A percentile compares a stretch with the other conserved stretches of the same genome.
phyloP scores from a whole-genome alignment of 1,140 invertebrate species.

The Cyclargus thomasi region DNA sequence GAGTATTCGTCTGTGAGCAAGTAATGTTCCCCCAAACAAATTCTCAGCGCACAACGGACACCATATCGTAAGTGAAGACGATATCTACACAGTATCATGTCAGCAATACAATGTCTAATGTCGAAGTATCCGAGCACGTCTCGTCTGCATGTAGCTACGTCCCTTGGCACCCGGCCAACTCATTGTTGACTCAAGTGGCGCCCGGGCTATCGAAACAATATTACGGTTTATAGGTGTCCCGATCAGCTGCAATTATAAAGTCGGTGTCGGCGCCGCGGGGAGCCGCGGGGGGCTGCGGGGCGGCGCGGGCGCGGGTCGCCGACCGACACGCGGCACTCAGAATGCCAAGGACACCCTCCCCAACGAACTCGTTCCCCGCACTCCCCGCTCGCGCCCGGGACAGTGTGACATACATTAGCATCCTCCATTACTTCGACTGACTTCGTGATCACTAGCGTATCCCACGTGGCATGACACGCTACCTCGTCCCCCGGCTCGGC shows the following conservation, averaged over 20 bases:
- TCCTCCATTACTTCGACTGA: neutral
- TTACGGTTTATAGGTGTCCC: neutral
- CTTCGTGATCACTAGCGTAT: neutral
- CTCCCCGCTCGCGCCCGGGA: neutral
- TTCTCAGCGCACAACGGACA: no score
- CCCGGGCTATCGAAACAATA: neutral
- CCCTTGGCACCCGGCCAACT: neutral
- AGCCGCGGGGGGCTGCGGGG: neutral
- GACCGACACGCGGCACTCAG: neutral
- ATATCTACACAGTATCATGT: no score
- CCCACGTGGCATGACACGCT: neutral
- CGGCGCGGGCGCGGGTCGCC: constrained; percentile 8
- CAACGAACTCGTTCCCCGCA: neutral
- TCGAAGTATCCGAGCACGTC: neutral
- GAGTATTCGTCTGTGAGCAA: no score
- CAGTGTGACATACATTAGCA: neutral
- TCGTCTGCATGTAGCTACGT: neutral
- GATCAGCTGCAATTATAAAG: neutral
- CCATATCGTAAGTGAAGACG: no score
- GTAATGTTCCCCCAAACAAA: no score
- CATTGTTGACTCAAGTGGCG: neutral
- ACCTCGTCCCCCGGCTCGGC: neutral
- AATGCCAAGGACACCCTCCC: neutral
- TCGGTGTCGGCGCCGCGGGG: neutral
- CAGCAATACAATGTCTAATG: neutral